These are phyloP conservation scores for Aurelia sp. DNA, from an alignment of 30 jellyfish, hydroid and myxozoan species.

Conservation along the genomic window DNA sequence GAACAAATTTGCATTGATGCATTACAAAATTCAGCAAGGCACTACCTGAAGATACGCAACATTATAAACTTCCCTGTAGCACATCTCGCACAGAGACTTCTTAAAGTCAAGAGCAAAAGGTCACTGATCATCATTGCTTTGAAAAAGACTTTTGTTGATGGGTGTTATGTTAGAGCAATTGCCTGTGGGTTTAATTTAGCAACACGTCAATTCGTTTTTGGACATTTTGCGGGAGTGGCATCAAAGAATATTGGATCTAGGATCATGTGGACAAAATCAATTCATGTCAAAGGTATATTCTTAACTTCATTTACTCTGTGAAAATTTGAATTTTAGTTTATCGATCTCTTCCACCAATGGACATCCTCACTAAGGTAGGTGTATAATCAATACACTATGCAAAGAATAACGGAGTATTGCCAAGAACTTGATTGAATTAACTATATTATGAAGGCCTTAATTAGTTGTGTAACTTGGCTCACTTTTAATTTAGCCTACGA, in stretches of 20 bases:
- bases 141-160: slow-evolving; percentile 65
- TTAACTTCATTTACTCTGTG: too few species aligned
- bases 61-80: slow-evolving; percentile 40
- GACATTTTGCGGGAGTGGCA: slow-evolving; percentile 42
- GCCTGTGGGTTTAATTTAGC: slow-evolving; percentile 74
- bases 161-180: slow-evolving; percentile 33
- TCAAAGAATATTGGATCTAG: slow-evolving; percentile 1
- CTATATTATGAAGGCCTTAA: too few species aligned
- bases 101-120: slow-evolving; percentile 15
- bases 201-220: slow-evolving; percentile 42
- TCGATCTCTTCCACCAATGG: too few species aligned
- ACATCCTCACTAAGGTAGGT: neutral
- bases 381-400: neutral
- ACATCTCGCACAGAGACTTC: slow-evolving; percentile 45
- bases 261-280: slow-evolving; percentile 47
- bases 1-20: slow-evolving; percentile 26
- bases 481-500: too few species aligned
- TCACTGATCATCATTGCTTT: slow-evolving; percentile 29
- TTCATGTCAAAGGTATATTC: slow-evolving; percentile 41
- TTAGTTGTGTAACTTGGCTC: too few species aligned
- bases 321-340: too few species aligned
- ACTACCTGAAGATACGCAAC: slow-evolving; percentile 1
- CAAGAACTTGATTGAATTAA: too few species aligned
- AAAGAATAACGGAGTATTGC: neutral
- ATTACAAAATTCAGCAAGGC: neutral